phyloP scores from a whole-genome alignment of 1,140 invertebrate species.

The Lepidurus arcticus region DNA sequence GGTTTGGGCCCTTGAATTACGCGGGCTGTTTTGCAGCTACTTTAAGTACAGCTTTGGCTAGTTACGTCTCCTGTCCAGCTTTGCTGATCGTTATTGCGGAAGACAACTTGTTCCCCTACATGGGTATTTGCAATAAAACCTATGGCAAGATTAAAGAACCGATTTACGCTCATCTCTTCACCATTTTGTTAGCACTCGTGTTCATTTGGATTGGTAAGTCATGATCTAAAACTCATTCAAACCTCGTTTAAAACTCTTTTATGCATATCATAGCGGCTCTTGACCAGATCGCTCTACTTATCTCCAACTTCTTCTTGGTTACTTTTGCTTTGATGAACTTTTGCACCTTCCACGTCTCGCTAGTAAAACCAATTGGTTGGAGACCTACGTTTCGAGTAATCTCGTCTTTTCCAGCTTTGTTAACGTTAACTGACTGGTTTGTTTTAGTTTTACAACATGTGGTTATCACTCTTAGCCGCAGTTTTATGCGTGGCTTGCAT shows the following conservation, averaged over 20 bases:
- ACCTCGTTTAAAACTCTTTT: background rate
- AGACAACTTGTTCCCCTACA: slow-evolving; percentile 89
- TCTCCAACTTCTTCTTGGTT: slow-evolving; percentile 93
- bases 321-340: slow-evolving; percentile 95
- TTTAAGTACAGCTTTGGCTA: slow-evolving; percentile 53
- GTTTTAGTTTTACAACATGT: slow-evolving; percentile 52
- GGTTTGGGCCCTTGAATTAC: slow-evolving; percentile 86
- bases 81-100: slow-evolving; percentile 67
- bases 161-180: slow-evolving; percentile 82
- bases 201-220: slow-evolving; percentile 82
- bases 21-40: slow-evolving; percentile 57
- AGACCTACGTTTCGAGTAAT: slow-evolving; percentile 71
- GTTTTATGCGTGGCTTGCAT: slow-evolving; percentile 52
- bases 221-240: background rate
- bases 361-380: slow-evolving; percentile 74
- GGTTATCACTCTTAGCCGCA: slow-evolving; percentile 50
- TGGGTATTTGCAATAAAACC: slow-evolving; percentile 74
- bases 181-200: slow-evolving; percentile 74
- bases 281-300: slow-evolving; percentile 86
- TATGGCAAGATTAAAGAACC: slow-evolving; percentile 91
- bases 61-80: slow-evolving; percentile 54
- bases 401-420: background rate
- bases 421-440: slow-evolving; percentile 9
- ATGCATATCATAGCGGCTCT: slow-evolving; percentile 58
- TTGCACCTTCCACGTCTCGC: slow-evolving; percentile 85